Evolutionary conservation across 1,140 invertebrate species (phyloP).

Genomic region (Calosoma granatense): DNA sequence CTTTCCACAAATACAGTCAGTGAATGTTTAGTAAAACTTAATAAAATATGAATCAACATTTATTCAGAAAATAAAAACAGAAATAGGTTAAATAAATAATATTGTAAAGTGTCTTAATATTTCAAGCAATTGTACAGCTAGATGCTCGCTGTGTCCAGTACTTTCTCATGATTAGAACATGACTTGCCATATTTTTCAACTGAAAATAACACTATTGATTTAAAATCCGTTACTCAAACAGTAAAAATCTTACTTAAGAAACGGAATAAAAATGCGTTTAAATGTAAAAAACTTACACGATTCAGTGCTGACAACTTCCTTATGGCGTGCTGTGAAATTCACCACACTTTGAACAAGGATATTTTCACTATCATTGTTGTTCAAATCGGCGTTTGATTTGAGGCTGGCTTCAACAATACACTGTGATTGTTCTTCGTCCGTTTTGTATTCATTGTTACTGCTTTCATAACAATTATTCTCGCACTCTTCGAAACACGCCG

Average conservation of each 20-base stretch:
- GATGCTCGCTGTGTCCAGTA: no score
- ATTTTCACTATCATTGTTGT: neutral
- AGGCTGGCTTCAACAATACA: neutral
- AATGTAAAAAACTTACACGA: neutral
- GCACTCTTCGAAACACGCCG: neutral
- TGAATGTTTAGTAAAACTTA: no score
- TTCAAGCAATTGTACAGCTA: no score
- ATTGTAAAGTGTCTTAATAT: no score
- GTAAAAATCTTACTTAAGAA: neutral
- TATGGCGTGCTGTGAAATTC: neutral
- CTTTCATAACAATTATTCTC: no score
- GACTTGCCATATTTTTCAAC: neutral
- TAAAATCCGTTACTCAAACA: slow-evolving; percentile 1
- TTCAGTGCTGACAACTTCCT: neutral
- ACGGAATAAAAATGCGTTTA: neutral
- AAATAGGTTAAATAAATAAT: no score
- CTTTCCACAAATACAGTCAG: no score
- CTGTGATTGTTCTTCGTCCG: neutral
- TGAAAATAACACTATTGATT: neutral
- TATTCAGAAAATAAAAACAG: no score
- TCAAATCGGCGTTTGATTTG: slow-evolving; percentile 4
- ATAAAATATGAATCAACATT: no score
- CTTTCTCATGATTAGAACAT: neutral
- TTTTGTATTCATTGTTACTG: neutral
- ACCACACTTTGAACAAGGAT: neutral